A percentile compares a stretch with the other conserved stretches of the same genome.
Conservation (phyloP, 1,140 invertebrate species). For the Homalodisca vitripennis region DNA sequence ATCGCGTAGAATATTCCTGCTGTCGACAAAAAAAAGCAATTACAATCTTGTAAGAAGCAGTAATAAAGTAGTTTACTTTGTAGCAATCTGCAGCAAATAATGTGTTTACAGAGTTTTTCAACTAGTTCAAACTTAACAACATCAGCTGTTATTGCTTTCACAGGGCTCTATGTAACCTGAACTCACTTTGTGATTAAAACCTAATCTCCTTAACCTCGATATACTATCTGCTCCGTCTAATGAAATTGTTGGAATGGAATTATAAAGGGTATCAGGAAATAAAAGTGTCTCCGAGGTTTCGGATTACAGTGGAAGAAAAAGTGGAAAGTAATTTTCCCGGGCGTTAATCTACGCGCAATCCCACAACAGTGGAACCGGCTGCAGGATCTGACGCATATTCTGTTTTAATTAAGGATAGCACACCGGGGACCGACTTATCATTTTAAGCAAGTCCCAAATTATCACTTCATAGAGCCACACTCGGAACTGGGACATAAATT, state of each 20-base stretch:
- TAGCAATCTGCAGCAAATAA: too few species aligned
- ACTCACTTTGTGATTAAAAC: background rate
- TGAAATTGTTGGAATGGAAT: background rate
- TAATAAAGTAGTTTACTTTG: too few species aligned
- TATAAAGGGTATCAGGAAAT: background rate
- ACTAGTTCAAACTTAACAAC: too few species aligned
- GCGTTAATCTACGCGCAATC: conserved; percentile 9
- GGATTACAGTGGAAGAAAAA: background rate
- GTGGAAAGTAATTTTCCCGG: background rate
- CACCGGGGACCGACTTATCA: conserved; percentile 20
- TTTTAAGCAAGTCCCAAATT: conserved; percentile 26
- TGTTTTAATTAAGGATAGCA: conserved; percentile 26
- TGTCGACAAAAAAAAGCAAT: too few species aligned
- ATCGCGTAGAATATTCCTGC: too few species aligned
- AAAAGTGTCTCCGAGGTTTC: background rate
- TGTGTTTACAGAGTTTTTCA: too few species aligned
- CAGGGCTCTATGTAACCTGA: too few species aligned
- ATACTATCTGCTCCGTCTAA: too few species aligned
- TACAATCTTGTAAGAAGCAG: too few species aligned
- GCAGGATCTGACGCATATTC: background rate
- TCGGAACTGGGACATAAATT: conserved; percentile 11
- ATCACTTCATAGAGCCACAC: conserved; percentile 17
- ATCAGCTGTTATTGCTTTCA: too few species aligned
- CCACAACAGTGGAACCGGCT: background rate
- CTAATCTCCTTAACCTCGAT: conserved; percentile 5